Percentiles rank a stretch among this genome's conserved stretches.
These are phyloP conservation scores for Ailurus styani DNA, from an alignment of 2,113 vertebrate genomes.

Conservation along the genomic window DNA sequence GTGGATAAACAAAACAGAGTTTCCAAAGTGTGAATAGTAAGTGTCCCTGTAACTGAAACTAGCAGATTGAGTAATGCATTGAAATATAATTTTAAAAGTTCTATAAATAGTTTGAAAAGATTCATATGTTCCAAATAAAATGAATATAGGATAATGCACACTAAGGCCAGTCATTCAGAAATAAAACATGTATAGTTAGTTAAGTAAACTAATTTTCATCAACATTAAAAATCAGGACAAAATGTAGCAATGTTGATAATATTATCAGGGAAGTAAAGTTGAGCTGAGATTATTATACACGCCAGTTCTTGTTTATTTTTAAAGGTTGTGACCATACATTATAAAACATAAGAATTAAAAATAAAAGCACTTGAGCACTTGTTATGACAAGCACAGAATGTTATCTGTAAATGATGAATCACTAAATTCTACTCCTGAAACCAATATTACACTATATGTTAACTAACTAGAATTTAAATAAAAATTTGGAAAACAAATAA, in stretches of 20 bases:
- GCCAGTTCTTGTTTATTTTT: not conserved
- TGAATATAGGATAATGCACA: not conserved
- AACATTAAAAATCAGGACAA: not conserved
- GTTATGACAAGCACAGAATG: not conserved
- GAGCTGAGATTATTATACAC: not conserved
- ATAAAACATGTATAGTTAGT: not conserved
- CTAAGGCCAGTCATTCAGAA: not conserved
- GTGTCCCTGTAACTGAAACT: not conserved
- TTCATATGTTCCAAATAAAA: not conserved
- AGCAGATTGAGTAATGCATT: not conserved
- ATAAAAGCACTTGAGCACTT: not conserved
- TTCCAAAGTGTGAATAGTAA: not conserved
- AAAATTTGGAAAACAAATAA: not conserved
- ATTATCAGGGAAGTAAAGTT: not conserved
- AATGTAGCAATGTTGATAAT: not conserved
- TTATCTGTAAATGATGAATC: not conserved
- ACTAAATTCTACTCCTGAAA: not conserved
- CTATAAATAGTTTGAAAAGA: not conserved
- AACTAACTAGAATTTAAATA: not conserved
- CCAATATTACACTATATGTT: not conserved
- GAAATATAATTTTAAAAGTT: not conserved
- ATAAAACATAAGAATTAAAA: not conserved
- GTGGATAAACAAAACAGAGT: not conserved
- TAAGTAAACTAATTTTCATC: not conserved
- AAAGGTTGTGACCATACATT: not conserved